Evolutionary conservation across 1,140 invertebrate genomes (phyloP), one percentile per base, ranked within the genome.

Genomic region (Rhyacophila brunnea): DNA sequence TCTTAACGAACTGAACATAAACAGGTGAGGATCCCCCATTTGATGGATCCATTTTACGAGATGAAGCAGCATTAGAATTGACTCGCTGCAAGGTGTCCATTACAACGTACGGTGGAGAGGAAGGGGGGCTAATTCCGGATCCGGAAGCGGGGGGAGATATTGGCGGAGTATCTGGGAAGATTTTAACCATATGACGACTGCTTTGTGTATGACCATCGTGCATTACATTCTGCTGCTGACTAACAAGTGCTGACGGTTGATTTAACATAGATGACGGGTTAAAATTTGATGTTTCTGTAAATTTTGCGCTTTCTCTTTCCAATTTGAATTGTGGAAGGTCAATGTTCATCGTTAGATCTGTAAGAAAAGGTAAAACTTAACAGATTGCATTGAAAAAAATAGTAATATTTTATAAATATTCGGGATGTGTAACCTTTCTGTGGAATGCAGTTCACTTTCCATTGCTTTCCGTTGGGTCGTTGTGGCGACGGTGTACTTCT

Each of bases 321-420:
- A 60, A 14, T 57, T 64, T 60, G 23, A 60, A 56, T 20, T 64
- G 52, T 11, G 62, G 53, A 17, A 64, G 38, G 44, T 35, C 56
- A 0, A 19, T 19, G 13, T 18, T 38, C 42, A 18, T 28, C 14
- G 18, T 36, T 9, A 57, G 10, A 57, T 46, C 55, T 57, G 9
- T 13, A 53, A 53, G 43, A n/a, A 6, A 40, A 40, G 11, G 15
- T 15, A 40, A 40, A 40, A 6, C 9, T 28, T 28, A 28, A 6
- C 34, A 35, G n/a, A 35, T 35, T 7, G n/a, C n/a, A n/a, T n/a
- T 57, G 9, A 13, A 53, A 53, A 53, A n/a, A 6, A 40, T 5
- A 40, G 15, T 15, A 40, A 40, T 5, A 6, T 28, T 28, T 28
- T 5, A 28, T 28, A 28, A 28, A 28, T 28, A 28, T 40, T 40